These are phyloP conservation scores for Leptinotarsa undecemlineata DNA, from an alignment of 1,140 invertebrate genomes.

Conservation along the genomic window DNA sequence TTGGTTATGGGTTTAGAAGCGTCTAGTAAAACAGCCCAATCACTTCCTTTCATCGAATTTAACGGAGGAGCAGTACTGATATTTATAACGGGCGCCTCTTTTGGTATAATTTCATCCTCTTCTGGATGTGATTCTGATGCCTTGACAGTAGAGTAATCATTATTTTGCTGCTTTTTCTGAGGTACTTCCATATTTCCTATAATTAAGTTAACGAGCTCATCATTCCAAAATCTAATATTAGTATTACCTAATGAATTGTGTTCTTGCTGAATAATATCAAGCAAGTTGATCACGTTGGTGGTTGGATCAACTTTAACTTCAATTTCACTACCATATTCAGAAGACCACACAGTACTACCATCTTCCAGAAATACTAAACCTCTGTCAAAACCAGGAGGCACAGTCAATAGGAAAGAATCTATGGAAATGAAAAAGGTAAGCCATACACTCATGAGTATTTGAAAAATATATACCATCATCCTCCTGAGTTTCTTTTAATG, in stretches of 20 bases:
- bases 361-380: slow-evolving; percentile 63
- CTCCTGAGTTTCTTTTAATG: slow-evolving; percentile 30
- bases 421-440: background rate
- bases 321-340: background rate
- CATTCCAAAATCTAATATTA: background rate
- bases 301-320: slow-evolving; percentile 17
- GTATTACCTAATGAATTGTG: slow-evolving; percentile 40
- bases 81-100: slow-evolving; percentile 44
- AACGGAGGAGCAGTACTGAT: slow-evolving; percentile 33
- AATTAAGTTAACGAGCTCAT: background rate
- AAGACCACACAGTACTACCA: slow-evolving; percentile 53
- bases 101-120: slow-evolving; percentile 42
- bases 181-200: too few relatives aligned
- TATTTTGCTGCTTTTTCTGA: slow-evolving; percentile 15
- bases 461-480: background rate
- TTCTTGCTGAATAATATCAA: slow-evolving; percentile 48
- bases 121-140: slow-evolving; percentile 24
- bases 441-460: background rate
- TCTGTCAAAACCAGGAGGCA: slow-evolving; percentile 66
- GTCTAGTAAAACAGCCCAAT: slow-evolving; percentile 89
- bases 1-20: slow-evolving; percentile 77
- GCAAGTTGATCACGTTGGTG: slow-evolving; percentile 50
- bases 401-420: slow-evolving; percentile 57
- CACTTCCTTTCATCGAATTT: slow-evolving; percentile 54
- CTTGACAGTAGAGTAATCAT: background rate